These are phyloP conservation scores for Cryptocheilus praepositus DNA, from an alignment of 2,888 invertebrate species.

Conservation along the genomic window DNA sequence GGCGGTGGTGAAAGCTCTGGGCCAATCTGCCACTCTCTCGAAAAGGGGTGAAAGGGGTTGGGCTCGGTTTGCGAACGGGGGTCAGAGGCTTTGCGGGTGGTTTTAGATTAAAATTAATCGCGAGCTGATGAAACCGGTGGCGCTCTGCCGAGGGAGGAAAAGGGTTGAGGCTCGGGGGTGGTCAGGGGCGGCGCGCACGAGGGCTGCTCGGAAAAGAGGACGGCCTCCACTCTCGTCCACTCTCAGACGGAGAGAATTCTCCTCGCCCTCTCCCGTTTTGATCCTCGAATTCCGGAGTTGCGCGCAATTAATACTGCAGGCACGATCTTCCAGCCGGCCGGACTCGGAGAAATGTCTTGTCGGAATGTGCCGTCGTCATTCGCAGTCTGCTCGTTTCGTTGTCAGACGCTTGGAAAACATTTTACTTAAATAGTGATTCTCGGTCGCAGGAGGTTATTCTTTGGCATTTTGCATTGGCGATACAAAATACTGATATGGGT, in stretches of 20 bases:
- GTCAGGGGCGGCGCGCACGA: conserved; percentile 52
- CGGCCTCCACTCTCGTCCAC: conserved; percentile 53
- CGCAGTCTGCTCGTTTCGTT: conserved; percentile 20
- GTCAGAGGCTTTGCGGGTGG: conserved; percentile 63
- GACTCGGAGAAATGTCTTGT: conserved; percentile 33
- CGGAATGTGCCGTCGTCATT: background rate
- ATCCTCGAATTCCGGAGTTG: conserved; percentile 56
- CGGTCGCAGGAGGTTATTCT: too few species aligned
- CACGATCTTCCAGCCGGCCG: conserved; percentile 54
- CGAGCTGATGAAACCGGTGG: conserved; percentile 65
- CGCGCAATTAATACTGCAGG: conserved; percentile 54
- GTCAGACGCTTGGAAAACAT: too few species aligned
- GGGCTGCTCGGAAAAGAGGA: conserved; percentile 55
- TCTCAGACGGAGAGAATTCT: conserved; percentile 47
- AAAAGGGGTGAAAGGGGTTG: conserved; percentile 57
- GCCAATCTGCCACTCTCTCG: conserved; percentile 53
- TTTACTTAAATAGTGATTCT: too few species aligned
- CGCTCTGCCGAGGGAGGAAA: conserved; percentile 50
- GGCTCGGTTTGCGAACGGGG: conserved; percentile 57
- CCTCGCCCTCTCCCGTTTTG: conserved; percentile 24
- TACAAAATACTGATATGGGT: too few species aligned
- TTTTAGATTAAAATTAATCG: conserved; percentile 70
- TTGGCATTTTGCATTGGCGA: too few species aligned
- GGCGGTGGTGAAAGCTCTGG: conserved; percentile 44
- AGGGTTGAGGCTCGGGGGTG: conserved; percentile 53